Conservation (phyloP, 1,140 invertebrate species). For the Goniozus legneri region DNA sequence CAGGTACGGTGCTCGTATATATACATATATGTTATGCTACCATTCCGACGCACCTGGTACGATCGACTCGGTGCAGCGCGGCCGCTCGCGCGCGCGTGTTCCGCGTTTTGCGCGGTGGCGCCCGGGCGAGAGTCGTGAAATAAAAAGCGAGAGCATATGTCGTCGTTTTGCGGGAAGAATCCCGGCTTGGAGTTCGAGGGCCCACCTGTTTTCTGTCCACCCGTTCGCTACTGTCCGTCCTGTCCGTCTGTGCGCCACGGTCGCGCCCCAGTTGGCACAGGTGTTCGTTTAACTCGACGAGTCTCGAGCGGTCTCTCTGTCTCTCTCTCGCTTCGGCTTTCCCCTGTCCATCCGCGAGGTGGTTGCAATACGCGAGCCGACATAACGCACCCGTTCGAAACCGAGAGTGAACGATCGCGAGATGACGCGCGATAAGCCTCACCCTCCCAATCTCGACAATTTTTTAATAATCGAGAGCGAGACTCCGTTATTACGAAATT, state of each 20-base stretch:
- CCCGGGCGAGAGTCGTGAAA: slow-evolving; percentile 22
- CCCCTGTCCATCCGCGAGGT: slow-evolving; percentile 2
- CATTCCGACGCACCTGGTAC: too few relatives aligned
- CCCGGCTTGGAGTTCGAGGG: slow-evolving; percentile 25
- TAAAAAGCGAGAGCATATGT: slow-evolving; percentile 19
- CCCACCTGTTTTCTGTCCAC: slow-evolving; percentile 42
- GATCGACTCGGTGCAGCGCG: not conserved
- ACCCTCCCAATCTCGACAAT: too few relatives aligned
- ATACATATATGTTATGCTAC: too few relatives aligned
- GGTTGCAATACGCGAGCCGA: too few relatives aligned
- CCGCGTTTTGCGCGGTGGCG: slow-evolving; percentile 8
- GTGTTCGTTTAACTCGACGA: slow-evolving; percentile 32
- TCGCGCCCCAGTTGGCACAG: slow-evolving; percentile 45
- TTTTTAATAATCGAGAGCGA: too few relatives aligned
- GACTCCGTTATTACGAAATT: too few relatives aligned
- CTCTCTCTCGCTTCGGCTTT: not conserved
- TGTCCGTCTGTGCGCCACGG: slow-evolving; percentile 17
- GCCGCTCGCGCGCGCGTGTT: too few relatives aligned
- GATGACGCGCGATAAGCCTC: too few relatives aligned
- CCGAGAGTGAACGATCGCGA: slow-evolving; percentile 16
- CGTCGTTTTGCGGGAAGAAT: slow-evolving; percentile 23
- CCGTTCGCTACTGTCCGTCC: slow-evolving; percentile 25
- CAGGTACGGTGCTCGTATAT: too few relatives aligned
- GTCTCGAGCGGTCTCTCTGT: slow-evolving; percentile 8
- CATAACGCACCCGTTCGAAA: too few relatives aligned